Evolutionary conservation across 2,797 vertebrate genomes (phyloP).

Genomic region (Prunella strophiata): DNA sequence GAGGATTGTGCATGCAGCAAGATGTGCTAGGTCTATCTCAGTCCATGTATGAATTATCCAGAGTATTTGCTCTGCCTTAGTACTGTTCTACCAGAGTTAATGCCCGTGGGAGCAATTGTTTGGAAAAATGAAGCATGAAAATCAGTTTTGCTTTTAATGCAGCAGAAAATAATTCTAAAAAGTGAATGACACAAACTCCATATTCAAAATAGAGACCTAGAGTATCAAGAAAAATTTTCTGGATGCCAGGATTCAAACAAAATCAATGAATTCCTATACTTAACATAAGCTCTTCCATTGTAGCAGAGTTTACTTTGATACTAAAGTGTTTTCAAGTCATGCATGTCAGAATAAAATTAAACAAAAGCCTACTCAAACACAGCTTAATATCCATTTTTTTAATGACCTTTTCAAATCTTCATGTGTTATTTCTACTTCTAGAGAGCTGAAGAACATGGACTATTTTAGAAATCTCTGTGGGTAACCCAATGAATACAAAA

Average conservation of each 20-base stretch:
- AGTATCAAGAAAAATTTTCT: background rate
- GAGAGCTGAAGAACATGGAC: background rate
- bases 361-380: background rate
- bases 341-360: background rate
- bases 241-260: background rate
- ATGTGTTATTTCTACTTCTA: background rate
- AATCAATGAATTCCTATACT: background rate
- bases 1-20: background rate
- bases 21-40: background rate
- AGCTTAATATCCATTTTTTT: background rate
- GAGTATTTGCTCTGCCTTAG: background rate
- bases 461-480: background rate
- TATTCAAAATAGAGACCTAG: background rate
- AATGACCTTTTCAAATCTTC: background rate
- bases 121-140: background rate
- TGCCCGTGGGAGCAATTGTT: background rate
- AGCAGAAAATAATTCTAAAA: background rate
- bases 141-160: background rate
- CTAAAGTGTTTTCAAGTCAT: background rate
- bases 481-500: background rate
- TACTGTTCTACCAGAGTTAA: background rate
- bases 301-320: background rate
- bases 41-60: background rate
- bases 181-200: background rate
- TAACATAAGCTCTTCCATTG: background rate